Base-by-base conservation (phyloP, 2,888 invertebrate species). In the Limnephilus marmoratus region DNA sequence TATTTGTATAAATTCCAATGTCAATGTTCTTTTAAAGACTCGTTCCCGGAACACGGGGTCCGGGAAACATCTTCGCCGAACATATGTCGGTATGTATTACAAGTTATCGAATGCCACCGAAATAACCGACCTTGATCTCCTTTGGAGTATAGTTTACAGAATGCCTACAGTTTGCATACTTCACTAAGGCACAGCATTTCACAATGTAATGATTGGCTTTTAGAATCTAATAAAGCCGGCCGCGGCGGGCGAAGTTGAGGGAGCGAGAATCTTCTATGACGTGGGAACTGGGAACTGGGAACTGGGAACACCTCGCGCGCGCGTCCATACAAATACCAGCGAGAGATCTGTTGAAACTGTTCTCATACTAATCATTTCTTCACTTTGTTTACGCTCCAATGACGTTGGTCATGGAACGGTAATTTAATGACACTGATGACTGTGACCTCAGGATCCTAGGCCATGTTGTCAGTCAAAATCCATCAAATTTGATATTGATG, bases 151-250 rank as follows among this genome's bases (percentile, higher is more conserved):
- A 53, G 53, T 53, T 53, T 18, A 53, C 53, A 53, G 53, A 49
- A 49, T 53, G 18, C 18, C 15, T 18, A 53, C 53, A 53, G 53
- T 68, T 68, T 68, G 68, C 68, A 68, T 68, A 68, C 24, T 68
- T 68, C n/a, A 68, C 24, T 24, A 68, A 24, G 68, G 68, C 85
- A 13, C 41, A 31, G 85, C n/a, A 45, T 86, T 86, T 86, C 86
- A 45, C 86, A 86, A 49, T 45, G n/a, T 86, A 45, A 45, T 45
- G 45, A 86, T 86, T n/a, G 86, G 86, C 86, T 86, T 86, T 86
- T 86, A 86, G 45, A 86, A 86, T 41, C 45, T 49, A 45, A 86
- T 86, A 86, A 86, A 86, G 29, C 24, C 49, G 24, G 24, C 86
- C 41, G 13, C n/a, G 31, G 31, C 41, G 24, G n/a, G 85, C 24